Evolutionary conservation across 2,797 vertebrate species (phyloP).

Genomic region (Etheostoma nigrum): DNA sequence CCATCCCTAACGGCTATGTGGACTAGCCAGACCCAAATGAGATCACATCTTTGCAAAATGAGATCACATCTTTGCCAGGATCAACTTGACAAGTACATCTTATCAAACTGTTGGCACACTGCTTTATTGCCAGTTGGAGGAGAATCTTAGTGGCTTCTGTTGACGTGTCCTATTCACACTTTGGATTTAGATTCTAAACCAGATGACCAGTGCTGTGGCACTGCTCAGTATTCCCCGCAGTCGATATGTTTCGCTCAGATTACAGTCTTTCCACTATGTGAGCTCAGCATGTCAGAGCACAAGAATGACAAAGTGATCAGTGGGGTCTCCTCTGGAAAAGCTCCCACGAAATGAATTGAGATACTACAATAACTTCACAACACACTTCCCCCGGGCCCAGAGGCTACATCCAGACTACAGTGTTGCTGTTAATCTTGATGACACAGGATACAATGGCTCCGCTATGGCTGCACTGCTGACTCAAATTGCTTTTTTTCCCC

Average conservation of each 20-base stretch:
- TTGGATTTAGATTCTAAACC: constrained; percentile 51
- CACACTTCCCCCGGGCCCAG: constrained; percentile 58
- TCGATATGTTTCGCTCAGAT: constrained; percentile 47
- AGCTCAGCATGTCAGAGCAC: constrained; percentile 52
- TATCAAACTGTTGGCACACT: constrained; percentile 19
- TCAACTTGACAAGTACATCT: constrained; percentile 31
- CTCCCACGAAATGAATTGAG: constrained; percentile 62
- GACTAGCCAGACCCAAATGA: no score
- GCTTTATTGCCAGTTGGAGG: constrained; percentile 32
- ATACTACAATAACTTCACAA: constrained; percentile 64
- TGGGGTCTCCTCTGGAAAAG: constrained; percentile 58
- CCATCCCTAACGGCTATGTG: no score
- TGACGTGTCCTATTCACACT: constrained; percentile 38
- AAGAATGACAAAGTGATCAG: constrained; percentile 69
- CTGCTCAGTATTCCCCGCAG: constrained; percentile 40
- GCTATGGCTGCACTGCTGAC: constrained; percentile 55
- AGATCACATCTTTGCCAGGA: constrained; percentile 24
- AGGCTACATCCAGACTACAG: constrained; percentile 59
- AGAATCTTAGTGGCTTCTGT: constrained; percentile 23
- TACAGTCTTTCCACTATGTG: constrained; percentile 34
- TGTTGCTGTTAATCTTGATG: constrained; percentile 75
- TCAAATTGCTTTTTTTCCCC: constrained; percentile 41
- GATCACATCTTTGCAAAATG: constrained; percentile 21
- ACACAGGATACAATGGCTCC: constrained; percentile 64
- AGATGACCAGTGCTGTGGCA: constrained; percentile 24